Evolutionary conservation across 2,113 vertebrate species (phyloP), one percentile per base, ranked within the genome.

Genomic region (Anolis carolinensis): DNA sequence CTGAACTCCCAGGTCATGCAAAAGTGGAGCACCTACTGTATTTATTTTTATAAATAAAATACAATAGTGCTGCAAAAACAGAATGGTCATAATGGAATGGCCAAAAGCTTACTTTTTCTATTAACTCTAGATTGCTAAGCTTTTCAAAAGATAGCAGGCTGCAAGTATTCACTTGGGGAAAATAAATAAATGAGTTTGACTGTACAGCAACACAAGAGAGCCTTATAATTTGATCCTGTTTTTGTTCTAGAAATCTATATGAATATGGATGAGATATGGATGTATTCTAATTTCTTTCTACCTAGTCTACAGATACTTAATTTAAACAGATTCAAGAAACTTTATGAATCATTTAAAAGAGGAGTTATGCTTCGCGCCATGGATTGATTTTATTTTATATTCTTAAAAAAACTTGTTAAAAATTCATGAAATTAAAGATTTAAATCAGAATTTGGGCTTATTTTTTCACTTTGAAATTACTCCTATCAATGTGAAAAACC

Each of bases 191-290:
- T 70, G 4, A 70, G 67, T n/a, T 70, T 70, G 67, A n/a, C 30
- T 70, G 52, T 10, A 90, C 87, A 77, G 0, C 16, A 63, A 55
- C 52, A 55, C 52, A 55, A 55, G 52, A 55, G 52, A 55, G 14
- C 72, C 10, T 14, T 71, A 27, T 32, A 72, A 78, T 80, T 88
- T 76, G 9, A n/a, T 36, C n/a, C 79, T 86, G 7, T 88, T 88
- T 68, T 81, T 55, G 39, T 87, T 78, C 8, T 67, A 87, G 8
- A 3, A 87, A 68, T 63, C 84, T 62, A 1, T 68, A 23, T 34
- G 0, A 0, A 1, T 0, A 0, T 78, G 83, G 11, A 32, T 48
- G 34, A 87, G 84, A 72, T 16, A 20, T 36, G 39, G 52, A 86
- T 84, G 83, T 73, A 75, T 32, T 74, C 1, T 71, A 1, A n/a